Evolutionary conservation across 2,888 invertebrate species (phyloP), one percentile per base, ranked within the genome.

Genomic region (Tachina lurida): DNA sequence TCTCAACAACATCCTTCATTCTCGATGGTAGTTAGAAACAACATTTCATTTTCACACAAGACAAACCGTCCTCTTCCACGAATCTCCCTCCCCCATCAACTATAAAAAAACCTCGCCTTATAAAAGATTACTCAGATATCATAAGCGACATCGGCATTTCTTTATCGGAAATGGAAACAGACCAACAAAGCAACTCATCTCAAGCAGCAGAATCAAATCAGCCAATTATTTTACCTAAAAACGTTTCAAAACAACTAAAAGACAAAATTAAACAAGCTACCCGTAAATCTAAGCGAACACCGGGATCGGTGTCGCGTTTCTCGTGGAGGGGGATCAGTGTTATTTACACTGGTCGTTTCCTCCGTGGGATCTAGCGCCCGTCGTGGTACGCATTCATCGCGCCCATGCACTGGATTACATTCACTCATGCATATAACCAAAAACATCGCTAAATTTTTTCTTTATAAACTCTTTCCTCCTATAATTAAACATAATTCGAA

Each of bases 141-240:
- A 12, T 41, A 12, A 70, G 70, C n/a, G 58, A 47, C n/a, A n/a
- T 31, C 3, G 73, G 49, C 31, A 62, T 31, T 3, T 62, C 73
- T 3, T 9, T 17, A 31, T 31, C 31, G 31, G 31, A 31, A 17
- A 41, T 63, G 73, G 73, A 74, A 47, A 62, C 73, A 3, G 49
- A 49, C 9, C 52, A 74, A 13, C 47, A 15, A 17, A 74, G 52
- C 10, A 19, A 1, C 5, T 63, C 52, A 41, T 63, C 49, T 3
- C 74, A 74, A 49, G 12, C 12, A 13, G 22, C 19, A 22, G 7
- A n/a, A n/a, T n/a, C n/a, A n/a, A n/a, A n/a, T n/a, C n/a, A n/a
- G n/a, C 22, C 45, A 47, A 71, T 71, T 15, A 71, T 71, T 2
- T 19, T 71, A 45, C 58, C 71, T 8, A 58, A 31, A 56, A 70